Base-by-base conservation (phyloP, 2,113 vertebrate genomes). In the Chionodraco myersi region DNA sequence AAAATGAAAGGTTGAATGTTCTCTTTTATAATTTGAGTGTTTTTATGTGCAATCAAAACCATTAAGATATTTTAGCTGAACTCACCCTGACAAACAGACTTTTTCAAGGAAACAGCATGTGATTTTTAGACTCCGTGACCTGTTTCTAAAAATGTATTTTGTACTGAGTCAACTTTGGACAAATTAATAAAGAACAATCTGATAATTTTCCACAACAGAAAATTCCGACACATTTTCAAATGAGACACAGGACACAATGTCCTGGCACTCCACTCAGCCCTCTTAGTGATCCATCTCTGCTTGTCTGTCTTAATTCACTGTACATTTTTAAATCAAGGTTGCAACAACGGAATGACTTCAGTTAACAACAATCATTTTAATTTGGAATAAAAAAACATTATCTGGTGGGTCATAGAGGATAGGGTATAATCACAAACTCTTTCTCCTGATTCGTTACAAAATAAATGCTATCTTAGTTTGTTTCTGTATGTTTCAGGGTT, bases 101-200 rank as follows among this genome's bases (percentile, higher is more conserved):
- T 12, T 60, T 86, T 71, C 59, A 0, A 49, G 45, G 77, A 84
- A 77, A 78, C 54, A 14, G 10, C 16, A 7, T 67, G 10, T 51
- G 6, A 16, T 52, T 7, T 62, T 34, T 21, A 2, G 14, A 21
- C 3, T 48, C 36, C 15, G 2, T 70, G 44, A 65, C 51, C 63
- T 70, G 21, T 49, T 51, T 11, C 26, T 56, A 79, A 79, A 63
- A 48, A 58, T 15, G 1, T 15, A 9, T 8, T 11, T 15, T 78
- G 58, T 4, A 65, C 77, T 51, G 30, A 23, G 6, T 61, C 26
- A 54, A 18, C 64, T 36, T 14, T 18, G 26, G 16, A 36, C 13
- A 7, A 23, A 11, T 2, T 47, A 11, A 13, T 52, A n/a, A 9
- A 71, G 44, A 51, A 15, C 49, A 16, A 57, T 58, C 16, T 45